Base-by-base conservation (phyloP, 1,140 invertebrate genomes). In the Heterodera schachtii region DNA sequence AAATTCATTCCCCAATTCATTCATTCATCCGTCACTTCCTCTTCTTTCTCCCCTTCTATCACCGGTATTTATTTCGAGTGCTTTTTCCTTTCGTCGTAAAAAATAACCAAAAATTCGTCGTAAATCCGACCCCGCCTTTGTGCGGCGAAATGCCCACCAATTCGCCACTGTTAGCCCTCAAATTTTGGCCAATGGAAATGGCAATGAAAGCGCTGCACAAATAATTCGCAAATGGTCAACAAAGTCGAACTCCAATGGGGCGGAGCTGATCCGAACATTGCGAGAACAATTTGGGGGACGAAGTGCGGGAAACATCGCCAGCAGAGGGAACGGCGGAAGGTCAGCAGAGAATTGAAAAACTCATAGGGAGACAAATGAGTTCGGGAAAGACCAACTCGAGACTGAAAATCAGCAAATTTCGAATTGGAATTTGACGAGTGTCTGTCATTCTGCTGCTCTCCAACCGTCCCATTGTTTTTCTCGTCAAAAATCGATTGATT, bases 141-240 rank as follows among this genome's bases (percentile, higher is more conserved):
- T 78, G 66, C 70, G 76, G 57, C 76, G 76, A 16, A 78, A 70
- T 78, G 76, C 76, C 57, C 66, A 60, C 70, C 31, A 66, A 76
- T n/a, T 66, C 16, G 46, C 76, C 46, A 78, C 3, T 9, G 64
- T 6, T 4, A 78, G 70, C 21, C 11, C 69, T 31, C 11, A 11
- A 60, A 60, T 60, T 60, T 60, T 60, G 11, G 19, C 57, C 1
- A 60, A 16, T 60, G 57, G 57, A 19, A 60, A 19, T 71, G 21
- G 19, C 49, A n/a, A 64, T 13, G 64, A 46, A 52, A 46, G 3
- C 8, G 64, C 52, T 19, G 77, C 66, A n/a, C 31, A 46, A 9
- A 3, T 78, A 69, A 66, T 78, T 52, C 77, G 77, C 0, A 78
- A 78, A 78, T 78, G 77, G 77, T 78, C 77, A 13, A 78, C 77